Conservation (phyloP, 2,888 invertebrate genomes). For the Hirtodrosophila histrioides region DNA sequence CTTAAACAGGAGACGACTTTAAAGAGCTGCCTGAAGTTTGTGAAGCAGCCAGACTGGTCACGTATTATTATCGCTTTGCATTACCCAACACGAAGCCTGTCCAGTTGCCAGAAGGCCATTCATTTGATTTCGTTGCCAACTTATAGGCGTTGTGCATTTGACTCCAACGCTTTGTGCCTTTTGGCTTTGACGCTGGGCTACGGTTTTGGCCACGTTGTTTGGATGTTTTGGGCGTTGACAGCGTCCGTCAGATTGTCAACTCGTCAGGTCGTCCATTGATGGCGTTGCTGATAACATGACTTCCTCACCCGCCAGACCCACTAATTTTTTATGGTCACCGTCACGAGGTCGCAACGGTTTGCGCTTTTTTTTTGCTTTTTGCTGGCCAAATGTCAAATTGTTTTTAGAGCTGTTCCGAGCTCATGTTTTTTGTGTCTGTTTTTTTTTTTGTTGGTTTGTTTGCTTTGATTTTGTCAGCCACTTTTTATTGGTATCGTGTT, state of each 20-base stretch:
- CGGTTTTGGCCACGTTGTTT: conserved; percentile 19
- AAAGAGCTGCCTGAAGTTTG: conserved; percentile 13
- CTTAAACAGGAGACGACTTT: conserved; percentile 42
- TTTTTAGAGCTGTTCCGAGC: conserved; percentile 67
- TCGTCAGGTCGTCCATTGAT: conserved; percentile 57
- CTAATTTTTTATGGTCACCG: conserved; percentile 73
- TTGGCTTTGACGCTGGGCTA: neutral
- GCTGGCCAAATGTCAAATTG: conserved; percentile 79
- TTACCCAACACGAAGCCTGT: conserved; percentile 55
- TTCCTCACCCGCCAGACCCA: conserved; percentile 61
- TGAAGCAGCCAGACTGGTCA: conserved; percentile 59
- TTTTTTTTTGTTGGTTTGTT: conserved; percentile 11
- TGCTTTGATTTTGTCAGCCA: conserved; percentile 48
- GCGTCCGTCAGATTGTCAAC: conserved; percentile 62
- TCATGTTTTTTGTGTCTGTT: conserved; percentile 1
- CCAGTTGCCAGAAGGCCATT: conserved; percentile 56
- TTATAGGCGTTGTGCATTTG: conserved; percentile 66
- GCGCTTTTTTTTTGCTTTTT: conserved; percentile 31
- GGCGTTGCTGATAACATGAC: conserved; percentile 72
- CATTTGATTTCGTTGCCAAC: conserved; percentile 73
- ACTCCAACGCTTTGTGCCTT: conserved; percentile 32
- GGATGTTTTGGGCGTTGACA: conserved; percentile 63
- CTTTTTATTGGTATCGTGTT: conserved; percentile 71
- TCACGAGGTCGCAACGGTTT: conserved; percentile 45
- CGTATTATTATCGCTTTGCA: conserved; percentile 73